Evolutionary conservation across 2,888 invertebrate genomes (phyloP).

Genomic region (Drosophila mercatorum): DNA sequence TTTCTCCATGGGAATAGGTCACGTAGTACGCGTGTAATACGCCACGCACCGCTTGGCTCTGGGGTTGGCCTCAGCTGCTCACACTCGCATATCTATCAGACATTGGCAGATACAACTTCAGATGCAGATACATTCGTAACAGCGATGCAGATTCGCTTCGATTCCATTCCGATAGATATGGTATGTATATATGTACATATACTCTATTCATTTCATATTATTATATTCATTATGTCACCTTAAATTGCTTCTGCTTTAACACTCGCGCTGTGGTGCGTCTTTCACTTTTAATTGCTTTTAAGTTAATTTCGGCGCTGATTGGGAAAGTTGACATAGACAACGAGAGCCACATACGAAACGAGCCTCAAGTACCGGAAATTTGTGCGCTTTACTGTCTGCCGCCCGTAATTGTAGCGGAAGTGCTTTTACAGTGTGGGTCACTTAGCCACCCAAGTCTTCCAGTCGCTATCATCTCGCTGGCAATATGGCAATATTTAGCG

Average conservation of each 20-base stretch:
- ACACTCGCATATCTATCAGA: background rate
- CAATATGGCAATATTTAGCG: slow-evolving; percentile 3
- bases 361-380: slow-evolving; percentile 51
- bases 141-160: slow-evolving; percentile 14
- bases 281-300: slow-evolving; percentile 55
- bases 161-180: slow-evolving; percentile 9
- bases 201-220: background rate
- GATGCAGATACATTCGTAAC: background rate
- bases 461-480: background rate
- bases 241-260: slow-evolving; percentile 10
- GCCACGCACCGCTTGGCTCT: slow-evolving; percentile 47
- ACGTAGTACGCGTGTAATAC: slow-evolving; percentile 53
- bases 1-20: slow-evolving; percentile 42
- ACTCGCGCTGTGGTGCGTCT: slow-evolving; percentile 2
- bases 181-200: background rate
- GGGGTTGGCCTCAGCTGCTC: slow-evolving; percentile 24
- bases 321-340: slow-evolving; percentile 38
- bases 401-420: slow-evolving; percentile 60
- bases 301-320: slow-evolving; percentile 42
- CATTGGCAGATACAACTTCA: slow-evolving; percentile 25
- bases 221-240: slow-evolving; percentile 41
- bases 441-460: slow-evolving; percentile 9
- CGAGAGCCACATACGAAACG: slow-evolving; percentile 17
- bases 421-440: slow-evolving; percentile 29
- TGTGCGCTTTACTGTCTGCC: slow-evolving; percentile 22